phyloP scores from a whole-genome alignment of 2,888 invertebrate species.

The Ophion ellenae region DNA sequence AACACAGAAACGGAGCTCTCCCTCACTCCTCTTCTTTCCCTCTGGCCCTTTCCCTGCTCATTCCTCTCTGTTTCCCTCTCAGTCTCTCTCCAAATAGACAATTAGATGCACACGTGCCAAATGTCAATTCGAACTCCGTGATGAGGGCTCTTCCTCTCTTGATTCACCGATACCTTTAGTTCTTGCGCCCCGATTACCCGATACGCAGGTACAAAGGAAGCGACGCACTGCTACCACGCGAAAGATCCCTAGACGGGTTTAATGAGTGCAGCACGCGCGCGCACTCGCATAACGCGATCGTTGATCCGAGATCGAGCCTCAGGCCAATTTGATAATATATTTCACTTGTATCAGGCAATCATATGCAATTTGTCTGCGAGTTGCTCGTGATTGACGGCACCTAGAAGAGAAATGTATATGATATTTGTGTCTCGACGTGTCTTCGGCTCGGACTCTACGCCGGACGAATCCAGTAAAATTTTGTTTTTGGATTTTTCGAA shows the following conservation, averaged over 20 bases:
- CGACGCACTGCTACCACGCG: conserved; percentile 19
- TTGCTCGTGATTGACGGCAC: conserved; percentile 6
- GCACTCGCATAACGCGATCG: neutral
- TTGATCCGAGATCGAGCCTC: conserved; percentile 23
- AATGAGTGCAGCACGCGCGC: conserved; percentile 24
- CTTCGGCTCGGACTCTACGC: neutral
- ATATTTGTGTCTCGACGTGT: conserved; percentile 3
- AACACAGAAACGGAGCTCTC: no score
- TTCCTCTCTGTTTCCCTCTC: no score
- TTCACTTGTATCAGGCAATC: conserved; percentile 42
- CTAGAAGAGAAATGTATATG: neutral
- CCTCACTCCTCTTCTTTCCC: no score
- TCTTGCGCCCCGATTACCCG: conserved; percentile 53
- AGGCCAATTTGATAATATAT: conserved; percentile 49
- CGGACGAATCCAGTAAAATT: neutral
- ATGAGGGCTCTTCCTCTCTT: neutral
- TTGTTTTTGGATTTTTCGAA: neutral
- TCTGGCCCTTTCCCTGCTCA: no score
- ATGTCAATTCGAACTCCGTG: no score
- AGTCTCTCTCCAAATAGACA: no score
- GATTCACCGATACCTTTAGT: conserved; percentile 55
- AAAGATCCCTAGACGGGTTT: conserved; percentile 49
- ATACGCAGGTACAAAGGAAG: neutral
- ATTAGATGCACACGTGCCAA: no score
- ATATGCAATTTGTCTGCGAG: conserved; percentile 42